Base-by-base conservation (phyloP, 2,797 vertebrate species). In the Platyrinchus mystaceus region DNA sequence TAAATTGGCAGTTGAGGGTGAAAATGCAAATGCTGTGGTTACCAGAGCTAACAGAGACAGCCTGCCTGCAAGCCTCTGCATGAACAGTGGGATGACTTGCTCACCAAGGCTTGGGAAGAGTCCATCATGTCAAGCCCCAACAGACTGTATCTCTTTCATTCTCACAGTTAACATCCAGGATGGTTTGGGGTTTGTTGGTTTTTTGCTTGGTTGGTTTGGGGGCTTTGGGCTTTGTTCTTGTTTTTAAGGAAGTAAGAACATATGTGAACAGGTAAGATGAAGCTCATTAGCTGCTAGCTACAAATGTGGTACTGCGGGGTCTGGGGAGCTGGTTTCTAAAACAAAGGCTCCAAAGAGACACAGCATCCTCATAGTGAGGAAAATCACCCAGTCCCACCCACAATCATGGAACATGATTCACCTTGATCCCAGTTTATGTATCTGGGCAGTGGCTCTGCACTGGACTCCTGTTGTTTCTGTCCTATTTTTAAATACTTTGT, bases 1-100 rank as follows among this genome's bases (percentile, higher is more conserved):
- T 84, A 94, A 89, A 93, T 84, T 36, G 4, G 69, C 86, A 87
- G 32, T 13, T 93, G 55, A 88, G 70, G 74, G 28, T 59, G 28
- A 85, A 94, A 94, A 90, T 91, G 86, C 62, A 95, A 87, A 94
- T 46, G 15, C 50, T 68, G 58, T 74, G n/a, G 67, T 95, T 95
- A 94, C 81, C 88, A 41, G 75, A 91, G 74, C 47, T 73, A 89
- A 75, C 84, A 96, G 88, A 96, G 77, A 23, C 82, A 92, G 70
- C 14, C 76, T 85, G 89, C 21, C 82, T 91, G 58, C 89, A 86
- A 84, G 63, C 27, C 47, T 66, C 14, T 59, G 62, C 84, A 43
- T 1, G 5, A 50, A 67, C 49, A 27, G 28, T 11, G 83, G 52
- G 80, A 74, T 52, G 39, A 75, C 4, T 4, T 27, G 37, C 27